Evolutionary conservation across 2,113 vertebrate species (phyloP), one percentile per base, ranked within the genome.

Genomic region (Cygnus buccinator): DNA sequence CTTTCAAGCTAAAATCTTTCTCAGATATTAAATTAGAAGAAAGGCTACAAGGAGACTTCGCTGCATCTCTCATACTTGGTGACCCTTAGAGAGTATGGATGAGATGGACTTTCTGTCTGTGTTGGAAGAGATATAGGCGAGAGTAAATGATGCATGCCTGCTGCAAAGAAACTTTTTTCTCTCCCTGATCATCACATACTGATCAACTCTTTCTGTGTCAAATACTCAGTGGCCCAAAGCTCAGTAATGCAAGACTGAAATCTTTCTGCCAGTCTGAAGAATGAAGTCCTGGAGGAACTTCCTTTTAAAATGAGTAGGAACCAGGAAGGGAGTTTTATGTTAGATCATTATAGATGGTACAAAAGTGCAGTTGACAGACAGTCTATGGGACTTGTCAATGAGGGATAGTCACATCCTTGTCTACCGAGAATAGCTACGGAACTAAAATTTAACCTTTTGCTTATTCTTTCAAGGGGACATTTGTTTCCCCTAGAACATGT

Each of bases 341-440:
- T 70, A 54, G 18, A 66, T 48, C 8, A 33, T 7, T 66, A 43
- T 15, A 58, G 14, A 14, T 7, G 18, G 23, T 28, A 46, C 7
- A 39, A 55, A 85, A 85, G 44, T 11, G 7, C 10, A 35, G 11
- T 57, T 71, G 18, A 16, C n/a, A 62, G 19, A 44, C 20, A 29
- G 2, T 28, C 7, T 12, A 1, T 41, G 35, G 35, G 28, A 21
- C 12, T 72, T 35, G 13, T 1, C 4, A 50, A 3, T 0, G 0
- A 8, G 6, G 3, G 4, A 7, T 41, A 39, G 4, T 41, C 17
- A 33, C 2, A 61, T 15, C 12, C 3, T 20, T 28, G 10, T 46
- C 33, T 35, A 50, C 6, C 15, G 31, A 22, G 4, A 2, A 33
- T 9, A 5, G 18, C 10, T 70, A 48, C 9, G 20, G 10, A 81